phyloP scores from a whole-genome alignment of 1,140 invertebrate species.

The Drosophila pallidifrons region DNA sequence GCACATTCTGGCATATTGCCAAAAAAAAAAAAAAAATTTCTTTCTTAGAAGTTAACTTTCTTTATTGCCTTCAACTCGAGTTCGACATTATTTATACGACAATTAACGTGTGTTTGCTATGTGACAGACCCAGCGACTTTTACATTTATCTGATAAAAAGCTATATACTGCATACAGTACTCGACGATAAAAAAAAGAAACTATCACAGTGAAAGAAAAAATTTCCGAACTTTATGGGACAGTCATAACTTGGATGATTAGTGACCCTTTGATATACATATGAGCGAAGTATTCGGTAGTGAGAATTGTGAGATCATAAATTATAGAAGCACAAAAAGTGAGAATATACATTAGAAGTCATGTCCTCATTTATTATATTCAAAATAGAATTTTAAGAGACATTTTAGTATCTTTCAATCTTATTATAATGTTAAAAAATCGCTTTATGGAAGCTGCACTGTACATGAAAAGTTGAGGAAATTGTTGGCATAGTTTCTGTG shows the following conservation, averaged over 20 bases:
- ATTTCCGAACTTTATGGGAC: background rate
- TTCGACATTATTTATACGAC: conserved; percentile 8
- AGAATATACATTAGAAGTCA: no score
- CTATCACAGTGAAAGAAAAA: background rate
- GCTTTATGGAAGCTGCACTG: background rate
- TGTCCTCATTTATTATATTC: no score
- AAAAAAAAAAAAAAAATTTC: no score
- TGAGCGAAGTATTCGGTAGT: no score
- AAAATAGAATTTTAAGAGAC: no score
- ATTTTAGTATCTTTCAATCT: background rate
- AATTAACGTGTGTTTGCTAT: conserved; percentile 35
- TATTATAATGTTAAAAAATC: background rate
- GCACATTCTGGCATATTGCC: background rate
- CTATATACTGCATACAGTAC: background rate
- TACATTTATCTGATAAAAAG: conserved; percentile 12
- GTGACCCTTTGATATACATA: no score
- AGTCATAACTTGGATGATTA: background rate
- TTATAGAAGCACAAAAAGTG: no score
- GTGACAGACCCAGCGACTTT: background rate
- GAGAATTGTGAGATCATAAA: no score
- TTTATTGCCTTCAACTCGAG: background rate
- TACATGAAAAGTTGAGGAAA: background rate
- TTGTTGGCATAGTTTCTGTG: background rate
- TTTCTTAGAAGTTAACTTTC: conserved; percentile 7
- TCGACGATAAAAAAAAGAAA: background rate